phyloP scores from a whole-genome alignment of 2,113 vertebrate species.

The Psettodes erumei region DNA sequence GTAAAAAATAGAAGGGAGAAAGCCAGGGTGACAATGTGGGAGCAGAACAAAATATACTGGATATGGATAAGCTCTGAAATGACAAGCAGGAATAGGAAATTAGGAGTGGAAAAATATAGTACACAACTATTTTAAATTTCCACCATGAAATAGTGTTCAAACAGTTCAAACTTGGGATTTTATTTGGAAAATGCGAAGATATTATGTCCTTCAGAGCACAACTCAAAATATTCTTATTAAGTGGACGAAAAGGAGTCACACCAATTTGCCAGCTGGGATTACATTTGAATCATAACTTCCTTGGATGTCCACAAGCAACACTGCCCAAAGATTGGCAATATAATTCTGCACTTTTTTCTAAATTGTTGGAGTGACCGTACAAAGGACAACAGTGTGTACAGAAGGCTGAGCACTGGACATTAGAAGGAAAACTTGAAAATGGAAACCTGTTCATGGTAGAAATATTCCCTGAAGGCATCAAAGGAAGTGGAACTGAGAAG shows the following conservation, averaged over 20 bases:
- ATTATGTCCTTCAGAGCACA: not conserved
- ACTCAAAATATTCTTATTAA: not conserved
- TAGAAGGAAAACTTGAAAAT: conserved; percentile 58
- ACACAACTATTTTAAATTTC: not conserved
- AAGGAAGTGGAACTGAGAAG: conserved; percentile 52
- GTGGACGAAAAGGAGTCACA: not conserved
- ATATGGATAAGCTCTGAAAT: not conserved
- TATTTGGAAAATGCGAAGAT: conserved; percentile 1
- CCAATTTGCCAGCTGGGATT: not conserved
- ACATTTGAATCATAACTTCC: not conserved
- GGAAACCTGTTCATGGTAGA: conserved; percentile 51
- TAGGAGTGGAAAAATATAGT: not conserved
- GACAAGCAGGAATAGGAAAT: conserved; percentile 11
- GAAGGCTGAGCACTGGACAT: conserved; percentile 12
- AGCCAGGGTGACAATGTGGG: not conserved
- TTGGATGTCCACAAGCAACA: not conserved
- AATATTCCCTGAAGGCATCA: conserved; percentile 41
- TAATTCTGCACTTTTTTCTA: not conserved
- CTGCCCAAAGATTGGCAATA: not conserved
- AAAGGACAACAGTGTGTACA: not conserved
- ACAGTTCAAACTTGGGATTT: not conserved
- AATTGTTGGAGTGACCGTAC: conserved; percentile 1
- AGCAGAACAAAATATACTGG: not conserved
- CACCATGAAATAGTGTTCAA: conserved; percentile 6
- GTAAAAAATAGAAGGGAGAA: not conserved